These are phyloP conservation scores for Rotaria sp. DNA, from an alignment of 2,888 invertebrate species.

Conservation along the genomic window DNA sequence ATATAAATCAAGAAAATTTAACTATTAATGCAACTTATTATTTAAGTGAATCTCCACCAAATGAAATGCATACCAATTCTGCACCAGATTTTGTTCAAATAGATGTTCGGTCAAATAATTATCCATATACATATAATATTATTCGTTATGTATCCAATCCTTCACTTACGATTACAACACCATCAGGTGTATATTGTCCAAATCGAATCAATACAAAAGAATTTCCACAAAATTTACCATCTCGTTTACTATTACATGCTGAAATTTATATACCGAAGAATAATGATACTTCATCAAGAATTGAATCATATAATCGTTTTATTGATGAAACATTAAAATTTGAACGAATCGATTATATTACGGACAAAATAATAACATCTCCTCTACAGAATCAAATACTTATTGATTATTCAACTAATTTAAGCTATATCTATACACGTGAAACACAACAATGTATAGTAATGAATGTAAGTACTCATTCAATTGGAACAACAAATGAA, in stretches of 20 bases:
- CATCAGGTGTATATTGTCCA: not conserved
- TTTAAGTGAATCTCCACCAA: not conserved
- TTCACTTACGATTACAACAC: not conserved
- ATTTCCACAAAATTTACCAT: not conserved
- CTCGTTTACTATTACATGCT: not conserved
- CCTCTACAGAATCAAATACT: not conserved
- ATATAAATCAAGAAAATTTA: not conserved
- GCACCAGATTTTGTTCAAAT: not conserved
- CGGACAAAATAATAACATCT: too few relatives aligned
- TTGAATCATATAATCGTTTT: not conserved
- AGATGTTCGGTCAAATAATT: not conserved
- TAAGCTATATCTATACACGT: not conserved
- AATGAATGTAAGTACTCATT: not conserved
- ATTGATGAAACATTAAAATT: slow-evolving; percentile 2
- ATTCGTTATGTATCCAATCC: slow-evolving; percentile 12
- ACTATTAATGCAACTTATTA: slow-evolving; percentile 12
- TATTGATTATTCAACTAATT: not conserved
- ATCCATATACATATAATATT: not conserved
- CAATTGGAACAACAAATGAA: not conserved
- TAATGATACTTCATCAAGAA: not conserved
- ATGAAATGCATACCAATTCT: not conserved
- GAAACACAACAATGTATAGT: not conserved
- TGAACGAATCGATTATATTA: not conserved
- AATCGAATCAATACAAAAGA: not conserved
- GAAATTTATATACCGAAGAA: not conserved